Conservation (phyloP, 2,888 invertebrate genomes). For the Phyto melanocephala region DNA sequence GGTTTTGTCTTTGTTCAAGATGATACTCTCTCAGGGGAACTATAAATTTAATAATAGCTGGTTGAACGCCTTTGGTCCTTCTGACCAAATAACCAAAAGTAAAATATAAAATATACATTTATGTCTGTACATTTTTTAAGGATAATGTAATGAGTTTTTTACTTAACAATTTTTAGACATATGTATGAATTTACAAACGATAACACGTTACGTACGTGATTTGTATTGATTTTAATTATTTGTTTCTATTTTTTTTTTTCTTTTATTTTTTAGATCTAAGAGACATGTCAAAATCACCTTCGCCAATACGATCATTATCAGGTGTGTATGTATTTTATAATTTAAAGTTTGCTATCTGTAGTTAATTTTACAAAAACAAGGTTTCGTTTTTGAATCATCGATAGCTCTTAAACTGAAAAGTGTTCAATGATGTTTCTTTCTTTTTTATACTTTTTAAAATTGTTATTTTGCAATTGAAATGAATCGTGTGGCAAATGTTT, state of each 20-base stretch:
- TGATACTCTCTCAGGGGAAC: conserved; percentile 74
- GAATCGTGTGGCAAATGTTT: conserved; percentile 30
- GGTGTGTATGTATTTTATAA: conserved; percentile 70
- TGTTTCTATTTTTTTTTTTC: conserved; percentile 2
- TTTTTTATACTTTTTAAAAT: not conserved
- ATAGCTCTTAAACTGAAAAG: conserved; percentile 22
- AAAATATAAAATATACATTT: not conserved
- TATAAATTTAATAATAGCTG: conserved; percentile 75
- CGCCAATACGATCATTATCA: conserved; percentile 77
- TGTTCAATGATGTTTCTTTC: conserved; percentile 30
- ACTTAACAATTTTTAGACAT: not conserved
- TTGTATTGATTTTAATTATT: conserved; percentile 23
- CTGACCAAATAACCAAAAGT: conserved; percentile 7
- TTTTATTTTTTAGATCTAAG: conserved; percentile 68
- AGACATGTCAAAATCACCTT: conserved; percentile 78
- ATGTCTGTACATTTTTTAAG: not conserved
- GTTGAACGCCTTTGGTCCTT: conserved; percentile 11
- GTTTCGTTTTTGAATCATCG: not conserved
- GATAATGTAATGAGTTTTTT: not conserved
- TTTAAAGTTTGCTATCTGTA: not conserved
- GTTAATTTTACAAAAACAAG: not conserved
- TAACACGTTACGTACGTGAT: conserved; percentile 41
- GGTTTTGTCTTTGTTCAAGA: conserved; percentile 70
- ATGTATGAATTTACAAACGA: not conserved
- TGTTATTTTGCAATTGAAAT: not conserved